These are phyloP conservation scores for Salvelinus namaycush DNA, from an alignment of 2,113 vertebrate genomes.

Conservation along the genomic window DNA sequence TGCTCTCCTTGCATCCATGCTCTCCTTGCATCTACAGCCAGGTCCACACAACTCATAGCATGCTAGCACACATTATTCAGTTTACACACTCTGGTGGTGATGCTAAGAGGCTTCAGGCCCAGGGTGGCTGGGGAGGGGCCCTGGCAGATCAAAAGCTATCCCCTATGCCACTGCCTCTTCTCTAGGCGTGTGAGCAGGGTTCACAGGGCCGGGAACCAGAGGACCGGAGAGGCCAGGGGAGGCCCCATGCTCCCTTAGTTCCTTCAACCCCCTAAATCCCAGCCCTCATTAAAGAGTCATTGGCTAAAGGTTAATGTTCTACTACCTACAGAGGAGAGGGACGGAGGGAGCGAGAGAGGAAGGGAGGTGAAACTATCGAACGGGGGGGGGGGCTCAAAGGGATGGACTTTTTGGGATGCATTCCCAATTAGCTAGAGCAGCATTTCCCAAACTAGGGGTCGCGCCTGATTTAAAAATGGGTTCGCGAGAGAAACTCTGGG, in stretches of 20 bases:
- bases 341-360: conserved; percentile 19
- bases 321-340: conserved; percentile 41
- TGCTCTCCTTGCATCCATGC: neutral
- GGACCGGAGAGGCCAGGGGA: conserved; percentile 37
- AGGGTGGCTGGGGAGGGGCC: conserved; percentile 17
- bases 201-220: conserved; percentile 29
- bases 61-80: neutral
- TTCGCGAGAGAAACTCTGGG: no score
- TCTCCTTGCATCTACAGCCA: neutral
- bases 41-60: conserved; percentile 8
- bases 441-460: no score
- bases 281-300: conserved; percentile 65
- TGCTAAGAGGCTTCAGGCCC: conserved; percentile 14
- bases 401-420: neutral
- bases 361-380: neutral
- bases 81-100: conserved; percentile 24
- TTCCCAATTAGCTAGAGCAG: neutral
- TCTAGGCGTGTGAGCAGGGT: conserved; percentile 34
- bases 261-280: conserved; percentile 45
- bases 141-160: conserved; percentile 54
- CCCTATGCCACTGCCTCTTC: conserved; percentile 27
- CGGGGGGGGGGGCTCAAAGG: neutral
- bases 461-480: no score
- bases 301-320: conserved; percentile 63
- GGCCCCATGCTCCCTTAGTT: conserved; percentile 46